phyloP scores from a whole-genome alignment of 2,797 vertebrate species.

The Stomatorhinus walkeri region DNA sequence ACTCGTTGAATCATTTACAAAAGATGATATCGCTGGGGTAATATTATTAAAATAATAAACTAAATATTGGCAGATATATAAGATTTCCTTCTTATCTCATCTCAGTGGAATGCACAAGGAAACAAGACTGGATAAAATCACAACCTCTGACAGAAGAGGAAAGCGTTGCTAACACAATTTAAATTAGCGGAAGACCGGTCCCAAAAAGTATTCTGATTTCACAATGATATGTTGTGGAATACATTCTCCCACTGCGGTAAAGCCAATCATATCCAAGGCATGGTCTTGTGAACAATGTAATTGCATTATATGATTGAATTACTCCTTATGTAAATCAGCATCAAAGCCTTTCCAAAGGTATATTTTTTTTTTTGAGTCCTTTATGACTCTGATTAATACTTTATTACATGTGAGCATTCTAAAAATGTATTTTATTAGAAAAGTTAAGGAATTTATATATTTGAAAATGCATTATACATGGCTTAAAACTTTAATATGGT shows the following conservation, averaged over 20 bases:
- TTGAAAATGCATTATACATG: slow-evolving; percentile 13
- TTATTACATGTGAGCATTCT: slow-evolving; percentile 23
- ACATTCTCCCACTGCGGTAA: slow-evolving; percentile 50
- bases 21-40: background rate
- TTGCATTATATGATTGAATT: slow-evolving; percentile 58
- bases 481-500: slow-evolving; percentile 6
- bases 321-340: slow-evolving; percentile 59
- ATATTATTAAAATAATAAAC: background rate
- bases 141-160: slow-evolving; percentile 9
- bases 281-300: slow-evolving; percentile 55
- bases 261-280: slow-evolving; percentile 50
- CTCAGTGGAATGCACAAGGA: background rate
- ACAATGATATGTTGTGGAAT: slow-evolving; percentile 53
- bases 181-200: slow-evolving; percentile 45
- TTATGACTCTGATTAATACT: slow-evolving; percentile 24
- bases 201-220: slow-evolving; percentile 41
- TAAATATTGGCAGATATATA: slow-evolving; percentile 11
- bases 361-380: slow-evolving; percentile 52
- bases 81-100: background rate
- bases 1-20: slow-evolving; percentile 10
- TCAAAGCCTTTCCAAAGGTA: slow-evolving; percentile 43
- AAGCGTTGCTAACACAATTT: slow-evolving; percentile 51
- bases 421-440: slow-evolving; percentile 19
- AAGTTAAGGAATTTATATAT: slow-evolving; percentile 13
- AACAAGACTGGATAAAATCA: slow-evolving; percentile 15